phyloP scores from a whole-genome alignment of 2,797 vertebrate species.

The Coregonus suidteri region DNA sequence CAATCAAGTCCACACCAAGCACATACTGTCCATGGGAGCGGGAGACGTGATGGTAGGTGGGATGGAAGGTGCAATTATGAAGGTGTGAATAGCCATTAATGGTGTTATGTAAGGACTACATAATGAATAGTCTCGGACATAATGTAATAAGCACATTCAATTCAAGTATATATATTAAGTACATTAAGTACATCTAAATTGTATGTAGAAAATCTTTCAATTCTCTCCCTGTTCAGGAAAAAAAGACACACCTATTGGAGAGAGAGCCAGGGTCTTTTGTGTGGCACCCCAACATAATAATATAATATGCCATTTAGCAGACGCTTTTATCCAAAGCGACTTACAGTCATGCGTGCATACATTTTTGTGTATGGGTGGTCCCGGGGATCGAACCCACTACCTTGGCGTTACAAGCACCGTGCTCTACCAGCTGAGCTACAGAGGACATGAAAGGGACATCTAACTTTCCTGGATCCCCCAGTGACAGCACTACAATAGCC shows the following conservation, averaged over 20 bases:
- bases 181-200: constrained; percentile 25
- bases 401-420: no score
- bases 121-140: no score
- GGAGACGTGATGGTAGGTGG: neutral
- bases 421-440: no score
- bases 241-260: constrained; percentile 67
- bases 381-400: no score
- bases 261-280: constrained; percentile 58
- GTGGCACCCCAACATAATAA: constrained; percentile 32
- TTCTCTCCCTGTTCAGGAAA: constrained; percentile 53
- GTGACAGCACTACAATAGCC: constrained; percentile 52
- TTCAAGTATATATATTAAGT: constrained; percentile 20
- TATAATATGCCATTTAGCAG: no score
- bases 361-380: no score
- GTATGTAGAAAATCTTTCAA: constrained; percentile 48
- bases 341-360: no score
- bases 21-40: neutral
- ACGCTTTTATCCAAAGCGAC: no score
- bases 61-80: neutral
- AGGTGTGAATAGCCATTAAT: constrained; percentile 1
- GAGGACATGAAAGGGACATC: constrained; percentile 41
- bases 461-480: constrained; percentile 38
- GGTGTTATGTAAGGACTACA: constrained; percentile 23
- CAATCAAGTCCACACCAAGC: neutral
- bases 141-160: no score